phyloP scores from a whole-genome alignment of 2,888 invertebrate species.

The Latrodectus hesperus region DNA sequence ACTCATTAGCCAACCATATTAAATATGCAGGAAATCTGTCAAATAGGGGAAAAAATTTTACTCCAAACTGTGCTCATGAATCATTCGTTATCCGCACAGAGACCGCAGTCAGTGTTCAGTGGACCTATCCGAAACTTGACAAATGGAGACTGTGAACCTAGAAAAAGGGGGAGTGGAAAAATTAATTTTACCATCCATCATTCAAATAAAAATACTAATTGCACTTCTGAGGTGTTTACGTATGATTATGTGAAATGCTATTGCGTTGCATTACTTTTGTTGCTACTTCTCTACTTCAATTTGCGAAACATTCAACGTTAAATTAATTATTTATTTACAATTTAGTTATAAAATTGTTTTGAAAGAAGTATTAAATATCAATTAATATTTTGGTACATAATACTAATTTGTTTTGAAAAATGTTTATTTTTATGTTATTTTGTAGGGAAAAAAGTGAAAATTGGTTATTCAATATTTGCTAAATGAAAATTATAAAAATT shows the following conservation, averaged over 20 bases:
- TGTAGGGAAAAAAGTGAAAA: too few species aligned
- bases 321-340: too few species aligned
- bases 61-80: slow-evolving; percentile 37
- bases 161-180: slow-evolving; percentile 33
- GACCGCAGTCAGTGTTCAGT: slow-evolving; percentile 50
- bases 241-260: slow-evolving; percentile 17
- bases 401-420: too few species aligned
- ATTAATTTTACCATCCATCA: slow-evolving; percentile 34
- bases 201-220: slow-evolving; percentile 35
- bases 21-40: slow-evolving; percentile 34
- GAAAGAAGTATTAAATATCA: too few species aligned
- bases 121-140: slow-evolving; percentile 64
- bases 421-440: too few species aligned
- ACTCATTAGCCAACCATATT: slow-evolving; percentile 18
- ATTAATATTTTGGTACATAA: too few species aligned
- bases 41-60: not conserved
- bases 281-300: not conserved
- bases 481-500: too few species aligned
- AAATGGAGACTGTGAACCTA: slow-evolving; percentile 66
- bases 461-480: too few species aligned
- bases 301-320: not conserved
- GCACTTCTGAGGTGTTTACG: slow-evolving; percentile 39
- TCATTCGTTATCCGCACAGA: slow-evolving; percentile 66
- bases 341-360: too few species aligned
- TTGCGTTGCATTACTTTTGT: not conserved